Base-by-base conservation (phyloP, 2,888 invertebrate species). In the Drosophila meridiana region DNA sequence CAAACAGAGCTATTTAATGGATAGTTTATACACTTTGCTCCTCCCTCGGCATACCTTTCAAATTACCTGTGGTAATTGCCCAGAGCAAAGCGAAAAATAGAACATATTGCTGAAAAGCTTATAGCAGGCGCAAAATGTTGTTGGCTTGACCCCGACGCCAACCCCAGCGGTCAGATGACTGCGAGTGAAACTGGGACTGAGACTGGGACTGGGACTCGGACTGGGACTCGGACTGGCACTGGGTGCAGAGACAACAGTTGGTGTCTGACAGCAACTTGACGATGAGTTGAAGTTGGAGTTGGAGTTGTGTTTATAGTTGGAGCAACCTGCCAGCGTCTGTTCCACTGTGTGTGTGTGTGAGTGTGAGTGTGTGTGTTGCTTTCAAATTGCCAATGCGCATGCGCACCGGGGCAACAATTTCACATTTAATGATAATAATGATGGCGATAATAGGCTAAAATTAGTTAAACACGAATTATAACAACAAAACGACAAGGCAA, bases 401-500 rank as follows among this genome's bases (percentile, higher is more conserved):
- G 83, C 75, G 83, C 83, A 66, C 77, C 71, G 57, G 55, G 57
- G 40, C 79, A 73, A 87, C 89, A 89, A 89, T 87, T 87, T 87
- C 85, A 87, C 85, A 89, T 88, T 89, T 88, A 88, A 89, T 89
- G 88, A 83, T 89, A 87, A 89, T 87, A 89, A 89, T 88, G 87
- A 87, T 82, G 82, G 87, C 89, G 89, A 88, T 88, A 88, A 88
- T 88, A 85, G 89, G 85, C 78, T 81, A 77, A 88, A 88, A 88
- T 88, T 88, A 89, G 89, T 88, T 88, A 87, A 88, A 87, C 89
- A 89, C 87, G 87, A 89, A 85, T 86, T 87, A 85, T 85, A 86
- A 86, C 72, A 77, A 80, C 70, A 71, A 72, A 74, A 62, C 43
- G 42, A 73, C 52, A 75, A 72, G 50, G 13, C 50, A 67, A 60